Base-by-base conservation (phyloP, 2,797 vertebrate species). In the Carduelis carduelis region DNA sequence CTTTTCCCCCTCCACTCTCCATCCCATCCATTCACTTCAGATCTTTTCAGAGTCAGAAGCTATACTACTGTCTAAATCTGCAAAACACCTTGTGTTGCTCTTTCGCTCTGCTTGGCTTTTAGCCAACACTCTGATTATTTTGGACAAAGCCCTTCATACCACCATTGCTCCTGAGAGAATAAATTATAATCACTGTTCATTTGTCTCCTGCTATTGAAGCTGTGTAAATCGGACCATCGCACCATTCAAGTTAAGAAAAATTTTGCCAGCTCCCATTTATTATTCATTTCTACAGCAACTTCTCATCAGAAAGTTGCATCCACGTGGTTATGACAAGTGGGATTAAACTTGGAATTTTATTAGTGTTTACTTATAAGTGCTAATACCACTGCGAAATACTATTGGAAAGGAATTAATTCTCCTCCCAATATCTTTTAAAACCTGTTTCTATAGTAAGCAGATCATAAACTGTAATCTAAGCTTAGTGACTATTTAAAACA, bases 81-180 rank as follows among this genome's bases (percentile, higher is more conserved):
- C 80, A 83, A 64, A 93, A 49, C 71, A 61, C 81, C 82, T 81
- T 63, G 72, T 92, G 82, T 69, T 94, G 76, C 35, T 86, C 50
- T 88, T 89, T 72, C 44, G 39, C 60, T 83, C 26, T 26, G 35
- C 60, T 68, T 96, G 95, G 72, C 65, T 75, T 92, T 34, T 55
- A 88, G 77, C 91, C 92, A 94, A 12, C 11, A 17, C 46, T 28
- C 82, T 89, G 84, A 95, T 94, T 95, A 22, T 92, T 97, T 93
- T 94, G 80, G 89, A 83, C 69, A 91, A 61, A 92, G 71, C 53
- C 82, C 59, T 94, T 93, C 61, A 64, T 66, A 79, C 55, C 59
- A 89, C 77, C 77, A 47, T 64, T 82, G 52, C 86, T 84, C 49
- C 89, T 91, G 80, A 93, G 92, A 94, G 87, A 95, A 84, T 84